A percentile compares a stretch with the other conserved stretches of the same genome.
phyloP scores from a whole-genome alignment of 2,113 vertebrate species.

The Murina feae region DNA sequence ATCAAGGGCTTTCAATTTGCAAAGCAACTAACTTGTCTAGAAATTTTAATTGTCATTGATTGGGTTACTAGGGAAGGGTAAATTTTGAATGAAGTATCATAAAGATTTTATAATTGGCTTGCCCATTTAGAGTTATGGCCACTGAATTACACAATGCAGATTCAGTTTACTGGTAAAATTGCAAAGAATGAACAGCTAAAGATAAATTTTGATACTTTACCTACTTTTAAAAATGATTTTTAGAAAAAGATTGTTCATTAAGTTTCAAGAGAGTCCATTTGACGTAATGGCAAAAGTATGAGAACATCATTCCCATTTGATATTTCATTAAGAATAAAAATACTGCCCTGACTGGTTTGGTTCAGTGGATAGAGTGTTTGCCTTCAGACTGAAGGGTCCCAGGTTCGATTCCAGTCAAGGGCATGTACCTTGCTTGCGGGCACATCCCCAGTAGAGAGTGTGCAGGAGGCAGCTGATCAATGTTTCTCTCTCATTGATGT shows the following conservation, averaged over 20 bases:
- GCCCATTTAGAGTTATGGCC: neutral
- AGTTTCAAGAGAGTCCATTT: neutral
- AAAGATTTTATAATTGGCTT: neutral
- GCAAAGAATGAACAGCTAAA: neutral
- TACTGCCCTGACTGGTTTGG: neutral
- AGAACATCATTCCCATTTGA: neutral
- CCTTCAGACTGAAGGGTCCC: too few relatives aligned
- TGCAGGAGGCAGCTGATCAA: too few relatives aligned
- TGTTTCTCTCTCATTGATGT: too few relatives aligned
- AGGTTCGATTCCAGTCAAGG: too few relatives aligned
- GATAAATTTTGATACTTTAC: neutral
- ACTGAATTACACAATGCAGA: neutral
- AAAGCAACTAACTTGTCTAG: neutral
- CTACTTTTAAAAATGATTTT: neutral
- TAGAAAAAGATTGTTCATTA: slow-evolving; percentile 2
- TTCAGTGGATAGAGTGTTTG: too few relatives aligned
- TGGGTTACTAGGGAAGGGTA: neutral
- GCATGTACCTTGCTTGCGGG: too few relatives aligned
- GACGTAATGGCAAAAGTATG: neutral
- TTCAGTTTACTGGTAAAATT: slow-evolving; percentile 10
- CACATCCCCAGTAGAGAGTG: too few relatives aligned
- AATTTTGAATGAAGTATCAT: slow-evolving; percentile 20
- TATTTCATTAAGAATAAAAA: slow-evolving; percentile 31
- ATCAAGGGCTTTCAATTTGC: neutral
- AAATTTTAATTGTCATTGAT: neutral